Conservation (phyloP, 2,113 vertebrate genomes). For the Columba livia region DNA sequence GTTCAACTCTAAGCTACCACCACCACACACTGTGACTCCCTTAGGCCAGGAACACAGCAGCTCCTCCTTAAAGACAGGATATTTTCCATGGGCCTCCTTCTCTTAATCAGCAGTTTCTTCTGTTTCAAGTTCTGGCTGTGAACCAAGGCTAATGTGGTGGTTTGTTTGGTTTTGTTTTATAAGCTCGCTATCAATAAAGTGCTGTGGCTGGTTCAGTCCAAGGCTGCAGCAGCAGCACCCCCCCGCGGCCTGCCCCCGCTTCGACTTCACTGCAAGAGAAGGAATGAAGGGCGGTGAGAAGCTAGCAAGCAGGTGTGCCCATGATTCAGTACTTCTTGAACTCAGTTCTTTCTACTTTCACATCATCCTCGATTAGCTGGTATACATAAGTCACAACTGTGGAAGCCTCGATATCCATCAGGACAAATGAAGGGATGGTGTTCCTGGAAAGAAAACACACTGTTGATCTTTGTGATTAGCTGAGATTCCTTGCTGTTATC, state of each 20-base stretch:
- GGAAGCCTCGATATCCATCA: constrained; percentile 96
- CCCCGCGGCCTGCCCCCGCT: neutral
- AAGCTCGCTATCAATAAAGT: neutral
- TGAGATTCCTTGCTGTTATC: neutral
- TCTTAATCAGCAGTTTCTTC: neutral
- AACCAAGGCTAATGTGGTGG: neutral
- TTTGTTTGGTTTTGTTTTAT: too few relatives aligned
- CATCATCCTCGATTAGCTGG: constrained; percentile 88
- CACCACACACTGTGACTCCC: neutral
- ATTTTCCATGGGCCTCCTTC: neutral
- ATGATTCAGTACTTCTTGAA: constrained; percentile 87
- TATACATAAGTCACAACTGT: constrained; percentile 91
- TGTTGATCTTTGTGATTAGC: neutral
- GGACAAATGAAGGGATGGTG: constrained; percentile 89
- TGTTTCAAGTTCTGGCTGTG: neutral
- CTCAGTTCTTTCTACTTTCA: constrained; percentile 94
- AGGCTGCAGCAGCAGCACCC: neutral
- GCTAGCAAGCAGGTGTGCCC: neutral
- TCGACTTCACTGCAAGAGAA: neutral
- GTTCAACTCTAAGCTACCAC: neutral
- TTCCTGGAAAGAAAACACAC: constrained; percentile 76
- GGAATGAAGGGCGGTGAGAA: neutral
- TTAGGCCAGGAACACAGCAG: neutral
- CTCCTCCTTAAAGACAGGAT: neutral
- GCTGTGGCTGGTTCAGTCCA: fast-evolving